Percentiles rank a stretch among this genome's conserved stretches.
phyloP scores from a whole-genome alignment of 2,113 vertebrate genomes.

The Holacanthus passer region DNA sequence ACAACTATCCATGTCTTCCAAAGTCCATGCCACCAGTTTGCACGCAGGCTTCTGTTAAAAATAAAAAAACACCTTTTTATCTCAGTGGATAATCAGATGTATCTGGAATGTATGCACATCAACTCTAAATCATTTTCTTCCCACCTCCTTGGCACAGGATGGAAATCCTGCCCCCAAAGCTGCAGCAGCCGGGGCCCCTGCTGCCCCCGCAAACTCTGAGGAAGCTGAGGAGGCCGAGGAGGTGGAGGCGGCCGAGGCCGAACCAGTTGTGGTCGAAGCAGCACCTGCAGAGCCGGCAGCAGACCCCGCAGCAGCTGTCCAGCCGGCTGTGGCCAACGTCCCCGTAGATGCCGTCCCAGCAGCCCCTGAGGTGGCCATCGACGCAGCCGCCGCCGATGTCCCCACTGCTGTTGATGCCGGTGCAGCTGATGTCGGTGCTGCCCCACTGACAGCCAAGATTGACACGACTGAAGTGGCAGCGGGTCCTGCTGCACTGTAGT shows the following conservation, averaged over 20 bases:
- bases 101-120: background rate
- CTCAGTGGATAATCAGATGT: background rate
- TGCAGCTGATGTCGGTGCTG: conserved; percentile 19
- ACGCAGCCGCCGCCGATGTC: conserved; percentile 30
- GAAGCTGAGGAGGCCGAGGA: conserved; percentile 76
- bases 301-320: conserved; percentile 25
- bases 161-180: conserved; percentile 47
- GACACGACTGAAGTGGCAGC: conserved; percentile 19
- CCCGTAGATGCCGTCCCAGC: conserved; percentile 49
- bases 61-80: background rate
- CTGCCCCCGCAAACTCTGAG: conserved; percentile 77
- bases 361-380: conserved; percentile 30
- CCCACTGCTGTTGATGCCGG: background rate
- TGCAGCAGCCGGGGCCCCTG: conserved; percentile 48
- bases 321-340: conserved; percentile 47
- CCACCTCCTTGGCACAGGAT: conserved; percentile 26
- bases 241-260: conserved; percentile 56
- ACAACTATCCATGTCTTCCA: background rate
- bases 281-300: conserved; percentile 44
- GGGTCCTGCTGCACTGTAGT: conserved; percentile 48
- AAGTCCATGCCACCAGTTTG: background rate
- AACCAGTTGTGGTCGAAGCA: conserved; percentile 57
- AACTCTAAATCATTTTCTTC: background rate
- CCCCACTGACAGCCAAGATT: conserved; percentile 22
- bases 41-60: background rate